A percentile compares a stretch with the other conserved stretches of the same genome.
Evolutionary conservation across 2,888 invertebrate species (phyloP).

Genomic region (Cheilosia variabilis): DNA sequence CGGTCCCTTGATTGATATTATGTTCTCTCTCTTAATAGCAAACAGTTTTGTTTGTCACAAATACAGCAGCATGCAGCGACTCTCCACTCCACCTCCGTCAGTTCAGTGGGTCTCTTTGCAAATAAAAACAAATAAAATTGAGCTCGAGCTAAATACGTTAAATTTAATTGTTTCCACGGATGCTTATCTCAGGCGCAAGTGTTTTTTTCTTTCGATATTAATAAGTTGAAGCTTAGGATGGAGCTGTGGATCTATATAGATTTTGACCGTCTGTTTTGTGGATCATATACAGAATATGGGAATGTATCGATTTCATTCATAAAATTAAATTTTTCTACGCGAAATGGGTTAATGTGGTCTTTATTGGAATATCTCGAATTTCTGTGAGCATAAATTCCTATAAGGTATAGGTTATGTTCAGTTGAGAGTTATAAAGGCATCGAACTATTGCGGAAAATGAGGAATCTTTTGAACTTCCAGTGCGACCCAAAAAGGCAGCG

Average conservation of each 20-base stretch:
- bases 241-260: not conserved
- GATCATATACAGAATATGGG: not conserved
- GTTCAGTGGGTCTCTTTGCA: conserved; percentile 24
- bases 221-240: conserved; percentile 29
- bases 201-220: conserved; percentile 61
- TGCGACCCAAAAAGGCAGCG: too few species aligned
- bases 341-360: conserved; percentile 2
- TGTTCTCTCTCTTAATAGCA: conserved; percentile 53
- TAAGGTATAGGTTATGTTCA: too few species aligned
- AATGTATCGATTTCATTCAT: not conserved
- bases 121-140: conserved; percentile 34
- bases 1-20: conserved; percentile 66
- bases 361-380: conserved; percentile 12
- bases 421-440: too few species aligned
- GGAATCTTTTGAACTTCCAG: too few species aligned
- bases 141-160: conserved; percentile 46
- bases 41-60: conserved; percentile 42
- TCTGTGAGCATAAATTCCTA: conserved; percentile 1
- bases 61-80: conserved; percentile 24
- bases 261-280: conserved; percentile 33
- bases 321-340: conserved; percentile 3
- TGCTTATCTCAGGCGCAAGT: conserved; percentile 65
- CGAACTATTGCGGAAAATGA: too few species aligned
- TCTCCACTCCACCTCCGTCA: conserved; percentile 42
- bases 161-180: conserved; percentile 63